Evolutionary conservation across 2,797 vertebrate genomes (phyloP).

Genomic region (Ibycter americanus): DNA sequence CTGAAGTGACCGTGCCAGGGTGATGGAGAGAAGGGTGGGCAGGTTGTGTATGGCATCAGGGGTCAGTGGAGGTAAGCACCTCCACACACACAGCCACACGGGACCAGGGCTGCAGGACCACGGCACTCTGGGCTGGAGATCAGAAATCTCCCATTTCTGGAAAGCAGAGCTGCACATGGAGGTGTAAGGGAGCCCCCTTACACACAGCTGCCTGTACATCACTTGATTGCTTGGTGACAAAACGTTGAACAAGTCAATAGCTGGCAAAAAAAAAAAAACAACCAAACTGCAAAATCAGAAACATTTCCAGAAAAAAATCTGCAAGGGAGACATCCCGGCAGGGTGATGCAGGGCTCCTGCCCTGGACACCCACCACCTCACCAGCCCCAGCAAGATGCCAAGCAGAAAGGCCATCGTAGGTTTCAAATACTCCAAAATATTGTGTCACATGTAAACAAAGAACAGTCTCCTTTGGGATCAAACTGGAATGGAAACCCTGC

Average conservation of each 20-base stretch:
- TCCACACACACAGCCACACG: rapidly evolving
- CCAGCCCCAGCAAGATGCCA: neutral
- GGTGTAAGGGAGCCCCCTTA: neutral
- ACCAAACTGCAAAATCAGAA: neutral
- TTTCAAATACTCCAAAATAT: neutral
- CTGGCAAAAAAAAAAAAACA: neutral
- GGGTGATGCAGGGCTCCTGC: no score
- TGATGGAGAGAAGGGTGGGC: neutral
- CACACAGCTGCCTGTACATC: neutral
- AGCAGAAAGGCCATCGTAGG: neutral
- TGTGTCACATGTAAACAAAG: neutral
- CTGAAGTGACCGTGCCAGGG: neutral
- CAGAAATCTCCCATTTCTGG: neutral
- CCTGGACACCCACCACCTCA: neutral
- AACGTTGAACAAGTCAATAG: neutral
- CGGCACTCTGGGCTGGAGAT: rapidly evolving
- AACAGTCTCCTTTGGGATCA: neutral
- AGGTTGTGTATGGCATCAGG: neutral
- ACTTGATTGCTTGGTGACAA: neutral
- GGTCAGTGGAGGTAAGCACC: neutral
- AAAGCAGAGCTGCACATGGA: neutral
- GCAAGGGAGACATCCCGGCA: neutral
- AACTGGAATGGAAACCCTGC: neutral
- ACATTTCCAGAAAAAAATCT: neutral
- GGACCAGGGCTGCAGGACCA: neutral